phyloP scores from a whole-genome alignment of 2,797 vertebrate genomes.

The Otus scops region DNA sequence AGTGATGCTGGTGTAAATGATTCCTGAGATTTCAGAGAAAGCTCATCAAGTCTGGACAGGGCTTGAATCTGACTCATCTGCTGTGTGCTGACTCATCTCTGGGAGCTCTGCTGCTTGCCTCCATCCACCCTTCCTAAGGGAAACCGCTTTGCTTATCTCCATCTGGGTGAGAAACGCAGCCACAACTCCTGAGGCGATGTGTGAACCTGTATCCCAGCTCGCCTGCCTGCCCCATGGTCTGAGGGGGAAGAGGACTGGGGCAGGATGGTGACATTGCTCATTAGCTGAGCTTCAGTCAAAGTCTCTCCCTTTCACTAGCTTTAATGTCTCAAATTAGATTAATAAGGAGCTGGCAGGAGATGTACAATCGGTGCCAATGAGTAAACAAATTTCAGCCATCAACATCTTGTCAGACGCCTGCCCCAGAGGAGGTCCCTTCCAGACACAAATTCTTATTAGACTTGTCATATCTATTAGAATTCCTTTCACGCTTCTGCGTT shows the following conservation, averaged over 20 bases:
- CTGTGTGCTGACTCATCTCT: background rate
- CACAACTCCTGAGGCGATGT: background rate
- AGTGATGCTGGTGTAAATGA: background rate
- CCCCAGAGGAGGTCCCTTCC: conserved; percentile 85
- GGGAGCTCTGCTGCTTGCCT: background rate
- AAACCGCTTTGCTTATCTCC: background rate
- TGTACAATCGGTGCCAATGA: conserved; percentile 68
- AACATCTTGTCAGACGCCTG: conserved; percentile 82
- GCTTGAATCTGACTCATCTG: background rate
- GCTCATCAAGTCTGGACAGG: background rate
- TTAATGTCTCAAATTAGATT: conserved; percentile 80
- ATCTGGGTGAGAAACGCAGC: background rate
- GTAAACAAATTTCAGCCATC: conserved; percentile 85
- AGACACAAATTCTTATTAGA: conserved; percentile 91
- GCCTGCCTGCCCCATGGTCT: background rate
- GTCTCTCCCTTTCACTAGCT: conserved; percentile 26
- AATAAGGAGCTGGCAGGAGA: conserved; percentile 78
- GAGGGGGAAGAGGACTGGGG: background rate
- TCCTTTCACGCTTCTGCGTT: conserved; percentile 91
- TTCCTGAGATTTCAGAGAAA: background rate
- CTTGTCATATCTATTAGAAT: conserved; percentile 98
- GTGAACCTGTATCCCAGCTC: background rate
- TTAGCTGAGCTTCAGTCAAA: conserved; percentile 58
- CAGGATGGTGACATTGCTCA: conserved; percentile 60
- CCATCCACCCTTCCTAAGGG: background rate